A percentile compares a stretch with the other conserved stretches of the same genome.
These are phyloP conservation scores for Platichthys flesus DNA, from an alignment of 2,113 vertebrate species.

Conservation along the genomic window DNA sequence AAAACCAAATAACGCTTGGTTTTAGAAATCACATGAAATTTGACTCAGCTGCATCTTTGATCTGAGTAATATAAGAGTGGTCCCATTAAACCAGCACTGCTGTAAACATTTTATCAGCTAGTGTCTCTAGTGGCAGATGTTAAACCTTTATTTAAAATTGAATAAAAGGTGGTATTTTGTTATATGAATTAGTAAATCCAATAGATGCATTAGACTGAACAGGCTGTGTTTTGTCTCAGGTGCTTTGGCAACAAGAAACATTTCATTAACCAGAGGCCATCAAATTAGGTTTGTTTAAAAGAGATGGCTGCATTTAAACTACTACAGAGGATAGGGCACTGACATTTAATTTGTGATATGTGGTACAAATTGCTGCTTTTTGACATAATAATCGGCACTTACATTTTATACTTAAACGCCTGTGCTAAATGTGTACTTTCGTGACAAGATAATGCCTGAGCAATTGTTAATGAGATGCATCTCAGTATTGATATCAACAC, in stretches of 20 bases:
- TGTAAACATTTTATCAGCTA: neutral
- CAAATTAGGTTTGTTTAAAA: slow-evolving; percentile 7
- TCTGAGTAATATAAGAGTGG: neutral
- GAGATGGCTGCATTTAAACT: neutral
- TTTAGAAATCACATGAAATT: no score
- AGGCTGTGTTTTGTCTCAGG: neutral
- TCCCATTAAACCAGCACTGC: neutral
- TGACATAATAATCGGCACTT: neutral
- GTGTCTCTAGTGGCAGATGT: neutral
- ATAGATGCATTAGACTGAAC: neutral
- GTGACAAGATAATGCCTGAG: no score
- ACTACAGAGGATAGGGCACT: neutral
- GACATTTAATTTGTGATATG: slow-evolving; percentile 30
- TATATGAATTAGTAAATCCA: neutral
- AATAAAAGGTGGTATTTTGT: neutral
- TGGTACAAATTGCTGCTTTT: slow-evolving; percentile 6
- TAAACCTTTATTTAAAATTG: neutral
- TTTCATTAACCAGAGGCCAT: slow-evolving; percentile 1
- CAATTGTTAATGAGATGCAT: no score
- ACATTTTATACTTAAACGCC: neutral
- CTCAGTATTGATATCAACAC: no score
- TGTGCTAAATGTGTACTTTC: neutral
- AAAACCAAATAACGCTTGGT: no score
- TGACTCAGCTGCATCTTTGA: neutral
- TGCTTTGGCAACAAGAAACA: neutral